Evolutionary conservation across 1,140 invertebrate species (phyloP), one percentile per base, ranked within the genome.

Genomic region (Akabosia matsudoensis): DNA sequence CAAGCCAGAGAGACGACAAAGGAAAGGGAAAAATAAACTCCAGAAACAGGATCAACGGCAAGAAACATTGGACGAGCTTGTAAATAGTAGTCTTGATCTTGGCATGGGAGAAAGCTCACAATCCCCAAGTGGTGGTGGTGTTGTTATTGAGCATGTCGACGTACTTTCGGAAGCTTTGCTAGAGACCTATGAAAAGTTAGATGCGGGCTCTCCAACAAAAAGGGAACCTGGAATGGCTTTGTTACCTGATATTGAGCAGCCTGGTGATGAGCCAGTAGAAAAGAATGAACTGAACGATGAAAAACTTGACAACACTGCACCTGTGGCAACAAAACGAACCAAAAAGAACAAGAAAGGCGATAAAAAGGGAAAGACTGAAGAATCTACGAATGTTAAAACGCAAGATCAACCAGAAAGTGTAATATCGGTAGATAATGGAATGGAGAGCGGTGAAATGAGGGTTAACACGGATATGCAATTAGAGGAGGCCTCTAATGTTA

Each of bases 61-160:
- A 56, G 10, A 45, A 45, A 45, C 18, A 18, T 18, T 45, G 37
- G 54, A 56, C 4, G 54, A 56, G n/a, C 7, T 22, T 10, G 54
- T 4, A 56, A 22, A 70, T 64, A 67, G 14, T 22, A 61, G 54
- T 61, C 4, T 61, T 13, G 54, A 61, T n/a, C 14, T n/a, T 16
- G 24, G 7, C 4, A 67, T 7, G 3, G 61, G 24, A 67, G 61
- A 67, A 67, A 67, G 61, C 2, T 10, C 22, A 4, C 7, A 13
- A 7, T 30, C 3, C 28, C 14, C 61, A 30, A 10, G 7, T 45
- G 37, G 37, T 45, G 37, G 7, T 45, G 37, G 26, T 31, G 61
- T 67, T 31, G 61, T 67, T 28, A n/a, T 67, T 10, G 61, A 67
- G 61, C 61, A 67, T 67, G 61, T 67, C 10, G 61, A 67, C n/a